These are phyloP conservation scores for Apis mellifera DNA, from an alignment of 1,140 invertebrate species.

Conservation along the genomic window Amel_HAv3.1 CM009938.2:12055001-12055500, in stretches of 20 bases:
- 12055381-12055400: constrained; percentile 54
- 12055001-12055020: constrained; percentile 38
- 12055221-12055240: constrained; percentile 32
- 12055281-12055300: not conserved
- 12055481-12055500: not conserved
- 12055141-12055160: not conserved
- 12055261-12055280: constrained; percentile 14
- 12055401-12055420: constrained; percentile 49
- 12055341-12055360: constrained; percentile 72
- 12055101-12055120: not conserved
- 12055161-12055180: not conserved
- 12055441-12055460: constrained; percentile 69
- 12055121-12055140: too few species aligned
- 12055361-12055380: constrained; percentile 72
- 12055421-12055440: constrained; percentile 68
- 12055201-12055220: too few species aligned
- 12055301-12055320: too few species aligned
- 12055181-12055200: too few species aligned
- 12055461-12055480: constrained; percentile 28
- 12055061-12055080: not conserved
- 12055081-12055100: not conserved
- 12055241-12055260: constrained; percentile 28
- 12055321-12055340: constrained; percentile 35
- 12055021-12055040: not conserved
- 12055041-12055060: not conserved